These are phyloP conservation scores for Larimichthys crocea DNA, from an alignment of 2,113 vertebrate genomes.

Conservation along the genomic window DNA sequence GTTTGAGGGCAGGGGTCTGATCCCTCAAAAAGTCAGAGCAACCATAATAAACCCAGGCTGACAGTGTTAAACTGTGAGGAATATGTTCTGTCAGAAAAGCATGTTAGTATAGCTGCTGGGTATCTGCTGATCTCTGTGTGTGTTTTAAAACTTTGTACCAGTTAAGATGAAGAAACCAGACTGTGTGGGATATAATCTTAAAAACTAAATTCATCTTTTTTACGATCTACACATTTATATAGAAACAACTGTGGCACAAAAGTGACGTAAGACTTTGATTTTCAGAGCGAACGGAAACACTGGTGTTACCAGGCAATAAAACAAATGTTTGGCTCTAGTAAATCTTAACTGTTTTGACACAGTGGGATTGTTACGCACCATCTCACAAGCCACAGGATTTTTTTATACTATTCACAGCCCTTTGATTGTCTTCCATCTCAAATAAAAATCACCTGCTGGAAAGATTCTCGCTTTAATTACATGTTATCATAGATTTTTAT, in stretches of 20 bases:
- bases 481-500: not conserved
- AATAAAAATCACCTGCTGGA: not conserved
- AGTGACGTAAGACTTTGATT: not conserved
- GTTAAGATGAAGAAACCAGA: not conserved
- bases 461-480: conserved; percentile 5
- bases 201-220: no score
- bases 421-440: not conserved
- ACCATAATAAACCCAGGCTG: conserved; percentile 60
- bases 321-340: not conserved
- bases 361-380: not conserved
- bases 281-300: not conserved
- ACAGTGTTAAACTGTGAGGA: conserved; percentile 45
- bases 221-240: not conserved
- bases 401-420: not conserved
- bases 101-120: conserved; percentile 2
- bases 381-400: not conserved
- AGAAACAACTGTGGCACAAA: no score
- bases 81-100: conserved; percentile 17
- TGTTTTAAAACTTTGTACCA: not conserved
- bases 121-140: conserved; percentile 1
- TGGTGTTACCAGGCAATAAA: not conserved
- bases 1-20: conserved; percentile 66
- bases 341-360: conserved; percentile 11
- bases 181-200: not conserved
- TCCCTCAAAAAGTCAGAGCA: conserved; percentile 41